Percentiles rank a stretch among this genome's conserved stretches.
Evolutionary conservation across 2,888 invertebrate genomes (phyloP).

Genomic region (Euproctis similis): DNA sequence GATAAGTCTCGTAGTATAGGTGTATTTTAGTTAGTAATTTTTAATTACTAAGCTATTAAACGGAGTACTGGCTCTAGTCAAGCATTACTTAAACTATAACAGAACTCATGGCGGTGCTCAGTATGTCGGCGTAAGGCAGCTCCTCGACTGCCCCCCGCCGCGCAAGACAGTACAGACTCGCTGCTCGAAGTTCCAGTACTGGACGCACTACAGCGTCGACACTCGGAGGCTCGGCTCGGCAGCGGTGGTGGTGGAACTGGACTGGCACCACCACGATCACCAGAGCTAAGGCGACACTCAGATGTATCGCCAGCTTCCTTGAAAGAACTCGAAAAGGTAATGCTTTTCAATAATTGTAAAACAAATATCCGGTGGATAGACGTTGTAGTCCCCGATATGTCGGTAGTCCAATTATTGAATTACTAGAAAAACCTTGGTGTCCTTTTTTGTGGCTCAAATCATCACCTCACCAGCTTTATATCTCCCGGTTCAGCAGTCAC

Average conservation of each 20-base stretch:
- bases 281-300: conserved; percentile 87
- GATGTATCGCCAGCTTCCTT: conserved; percentile 91
- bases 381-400: no score
- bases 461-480: no score
- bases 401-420: no score
- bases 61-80: no score
- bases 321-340: conserved; percentile 92
- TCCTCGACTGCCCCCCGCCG: conserved; percentile 82
- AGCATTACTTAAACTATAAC: no score
- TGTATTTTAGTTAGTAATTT: no score
- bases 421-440: no score
- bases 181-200: conserved; percentile 86
- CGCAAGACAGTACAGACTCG: conserved; percentile 90
- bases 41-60: no score
- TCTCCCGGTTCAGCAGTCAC: no score
- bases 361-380: no score
- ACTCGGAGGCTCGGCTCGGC: conserved; percentile 81
- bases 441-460: no score
- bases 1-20: no score
- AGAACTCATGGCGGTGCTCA: conserved; percentile 91
- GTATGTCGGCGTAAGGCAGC: conserved; percentile 90
- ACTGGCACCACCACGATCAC: conserved; percentile 88
- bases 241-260: conserved; percentile 74
- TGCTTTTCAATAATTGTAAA: conserved; percentile 29
- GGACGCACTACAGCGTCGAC: conserved; percentile 86